phyloP scores from a whole-genome alignment of 2,888 invertebrate species.

The Gnatocerus cornutus region DNA sequence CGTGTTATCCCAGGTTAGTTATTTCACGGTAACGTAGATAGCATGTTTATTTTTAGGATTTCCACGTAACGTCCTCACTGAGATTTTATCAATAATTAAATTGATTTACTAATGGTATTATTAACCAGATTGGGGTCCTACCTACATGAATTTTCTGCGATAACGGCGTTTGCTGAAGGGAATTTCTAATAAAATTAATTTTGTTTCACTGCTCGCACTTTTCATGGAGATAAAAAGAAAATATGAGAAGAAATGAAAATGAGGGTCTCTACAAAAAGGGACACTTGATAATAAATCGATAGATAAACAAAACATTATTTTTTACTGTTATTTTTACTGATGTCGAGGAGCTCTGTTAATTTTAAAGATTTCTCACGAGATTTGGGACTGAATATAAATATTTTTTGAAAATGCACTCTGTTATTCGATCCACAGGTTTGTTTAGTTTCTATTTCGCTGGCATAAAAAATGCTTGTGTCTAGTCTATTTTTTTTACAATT shows the following conservation, averaged over 20 bases:
- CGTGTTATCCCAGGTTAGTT: slow-evolving; percentile 40
- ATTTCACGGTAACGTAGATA: slow-evolving; percentile 29
- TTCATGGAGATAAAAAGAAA: not conserved
- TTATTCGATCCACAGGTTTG: too few relatives aligned
- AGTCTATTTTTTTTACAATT: too few relatives aligned
- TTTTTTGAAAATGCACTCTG: too few relatives aligned
- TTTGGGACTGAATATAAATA: too few relatives aligned
- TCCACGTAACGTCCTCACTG: slow-evolving; percentile 22
- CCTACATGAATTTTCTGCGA: slow-evolving; percentile 20
- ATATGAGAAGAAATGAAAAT: not conserved
- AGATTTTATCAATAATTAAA: slow-evolving; percentile 30
- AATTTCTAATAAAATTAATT: slow-evolving; percentile 14
- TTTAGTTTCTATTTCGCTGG: too few relatives aligned
- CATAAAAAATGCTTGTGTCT: too few relatives aligned
- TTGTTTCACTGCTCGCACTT: not conserved
- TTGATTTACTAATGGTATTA: slow-evolving; percentile 20
- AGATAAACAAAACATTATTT: slow-evolving; percentile 23
- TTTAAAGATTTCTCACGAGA: too few relatives aligned
- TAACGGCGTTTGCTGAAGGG: slow-evolving; percentile 12
- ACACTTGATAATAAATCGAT: slow-evolving; percentile 17
- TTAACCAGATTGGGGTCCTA: slow-evolving; percentile 1
- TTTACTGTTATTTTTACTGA: slow-evolving; percentile 3
- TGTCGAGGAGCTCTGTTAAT: not conserved
- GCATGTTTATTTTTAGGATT: slow-evolving; percentile 28
- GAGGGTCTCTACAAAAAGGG: slow-evolving; percentile 1